Base-by-base conservation (phyloP, 2,888 invertebrate genomes). In the Ectobius pallidus region DNA sequence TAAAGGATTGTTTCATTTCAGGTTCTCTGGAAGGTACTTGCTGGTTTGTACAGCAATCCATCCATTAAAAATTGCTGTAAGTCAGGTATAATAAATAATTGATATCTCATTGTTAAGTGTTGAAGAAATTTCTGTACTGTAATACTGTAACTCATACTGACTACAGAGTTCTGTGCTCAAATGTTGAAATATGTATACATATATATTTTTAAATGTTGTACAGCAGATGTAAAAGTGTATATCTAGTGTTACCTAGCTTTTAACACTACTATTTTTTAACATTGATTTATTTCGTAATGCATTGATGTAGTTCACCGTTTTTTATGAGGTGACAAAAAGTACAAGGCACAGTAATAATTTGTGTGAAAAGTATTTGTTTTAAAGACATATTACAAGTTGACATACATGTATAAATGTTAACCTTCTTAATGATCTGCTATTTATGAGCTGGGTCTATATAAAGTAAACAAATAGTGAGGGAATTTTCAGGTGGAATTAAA, bases 181-280 rank as follows among this genome's bases (percentile, higher is more conserved):
- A 52, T 52, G 52, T 52, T 52, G 52, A 30, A 32, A 30, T n/a
- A 58, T 27, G n/a, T 30, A 65, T 27, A 44, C 32, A 32, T 27
- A 63, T 44, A 46, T 65, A 65, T 65, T 65, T 65, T 65, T 46
- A 46, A 46, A 39, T 65, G 65, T 62, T 62, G 34, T 62, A 62
- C 34, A 62, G 61, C 32, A 61, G 61, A 62, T 1, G 22, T 46
- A 30, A 42, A 3, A 46, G 25, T 62, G 18, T 27, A 25, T 65
- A 27, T 46, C 18, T 3, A 44, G 44, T 65, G 27, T 46, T 27
- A 44, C 18, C 16, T 65, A 30, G 32, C 65, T 44, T n/a, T 44
- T 58, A n/a, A 58, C 30, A 58, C 39, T 39, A 27, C 46, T 65
- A 65, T 65, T 65, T 46, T 65, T 65, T 32, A 58, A 65, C 46